phyloP scores from a whole-genome alignment of 2,113 vertebrate genomes.

The Stigmatopora nigra region DNA sequence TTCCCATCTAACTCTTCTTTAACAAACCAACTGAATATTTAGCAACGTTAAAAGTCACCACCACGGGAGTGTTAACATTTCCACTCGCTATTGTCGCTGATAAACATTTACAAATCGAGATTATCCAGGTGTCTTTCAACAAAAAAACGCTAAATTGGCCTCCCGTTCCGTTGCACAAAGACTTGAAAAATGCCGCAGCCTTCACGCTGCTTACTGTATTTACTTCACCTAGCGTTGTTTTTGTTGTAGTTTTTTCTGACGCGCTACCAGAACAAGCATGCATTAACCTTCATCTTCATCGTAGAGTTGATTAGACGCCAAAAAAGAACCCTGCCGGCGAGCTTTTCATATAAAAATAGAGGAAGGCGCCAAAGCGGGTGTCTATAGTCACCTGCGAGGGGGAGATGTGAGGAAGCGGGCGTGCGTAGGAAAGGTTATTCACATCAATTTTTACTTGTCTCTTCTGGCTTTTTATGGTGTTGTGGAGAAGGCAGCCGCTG shows the following conservation, averaged over 20 bases:
- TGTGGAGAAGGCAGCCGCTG: slow-evolving; percentile 9
- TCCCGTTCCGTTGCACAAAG: slow-evolving; percentile 55
- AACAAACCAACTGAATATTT: background rate
- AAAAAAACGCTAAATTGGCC: slow-evolving; percentile 53
- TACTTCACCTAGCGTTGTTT: slow-evolving; percentile 62
- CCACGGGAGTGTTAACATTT: background rate
- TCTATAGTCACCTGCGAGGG: no score
- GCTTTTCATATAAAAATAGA: slow-evolving; percentile 28
- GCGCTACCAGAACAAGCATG: slow-evolving; percentile 35
- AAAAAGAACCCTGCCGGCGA: slow-evolving; percentile 41
- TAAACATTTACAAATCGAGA: slow-evolving; percentile 49
- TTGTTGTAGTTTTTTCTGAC: slow-evolving; percentile 39
- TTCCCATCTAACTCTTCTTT: no score
- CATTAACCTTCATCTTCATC: slow-evolving; percentile 69
- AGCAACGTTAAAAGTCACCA: background rate
- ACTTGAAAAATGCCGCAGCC: slow-evolving; percentile 50
- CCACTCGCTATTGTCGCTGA: slow-evolving; percentile 11
- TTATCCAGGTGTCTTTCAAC: slow-evolving; percentile 56
- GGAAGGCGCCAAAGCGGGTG: slow-evolving; percentile 9
- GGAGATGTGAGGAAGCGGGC: background rate
- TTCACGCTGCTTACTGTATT: slow-evolving; percentile 61
- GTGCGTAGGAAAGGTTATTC: slow-evolving; percentile 7
- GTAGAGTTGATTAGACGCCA: slow-evolving; percentile 50
- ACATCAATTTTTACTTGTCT: slow-evolving; percentile 9
- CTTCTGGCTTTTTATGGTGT: slow-evolving; percentile 12